Evolutionary conservation across 2,888 invertebrate species (phyloP).

Genomic region (Pachydiplax longipennis): DNA sequence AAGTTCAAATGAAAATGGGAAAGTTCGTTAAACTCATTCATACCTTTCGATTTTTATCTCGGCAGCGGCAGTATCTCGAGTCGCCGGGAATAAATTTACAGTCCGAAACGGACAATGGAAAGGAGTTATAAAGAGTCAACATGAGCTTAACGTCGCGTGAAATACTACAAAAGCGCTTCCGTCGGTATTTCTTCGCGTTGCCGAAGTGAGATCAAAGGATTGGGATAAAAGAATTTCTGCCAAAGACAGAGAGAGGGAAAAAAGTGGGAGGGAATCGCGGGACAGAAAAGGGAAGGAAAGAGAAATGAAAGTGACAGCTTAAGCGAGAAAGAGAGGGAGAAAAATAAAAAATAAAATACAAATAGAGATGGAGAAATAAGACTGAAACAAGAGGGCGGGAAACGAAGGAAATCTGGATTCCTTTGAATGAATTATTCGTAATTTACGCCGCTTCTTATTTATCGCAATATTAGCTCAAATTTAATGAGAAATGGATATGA

Average conservation of each 20-base stretch:
- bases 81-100: not conserved
- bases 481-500: no score
- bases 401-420: not conserved
- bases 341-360: not conserved
- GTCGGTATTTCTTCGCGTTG: not conserved
- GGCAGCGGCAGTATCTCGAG: not conserved
- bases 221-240: not conserved
- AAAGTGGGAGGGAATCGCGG: not conserved
- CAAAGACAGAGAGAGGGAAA: not conserved
- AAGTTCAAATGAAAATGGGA: no score
- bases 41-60: not conserved
- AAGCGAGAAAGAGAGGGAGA: not conserved
- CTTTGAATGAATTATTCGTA: no score
- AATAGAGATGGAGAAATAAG: not conserved
- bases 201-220: not conserved
- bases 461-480: no score
- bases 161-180: not conserved
- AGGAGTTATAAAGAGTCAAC: not conserved
- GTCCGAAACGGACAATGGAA: not conserved
- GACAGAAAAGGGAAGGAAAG: not conserved
- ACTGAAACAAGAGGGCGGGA: not conserved
- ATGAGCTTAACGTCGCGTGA: not conserved
- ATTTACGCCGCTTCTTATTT: no score
- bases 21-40: no score
- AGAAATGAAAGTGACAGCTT: not conserved